Conservation (phyloP, 2,113 vertebrate species). For the Rhombomys opimus region DNA sequence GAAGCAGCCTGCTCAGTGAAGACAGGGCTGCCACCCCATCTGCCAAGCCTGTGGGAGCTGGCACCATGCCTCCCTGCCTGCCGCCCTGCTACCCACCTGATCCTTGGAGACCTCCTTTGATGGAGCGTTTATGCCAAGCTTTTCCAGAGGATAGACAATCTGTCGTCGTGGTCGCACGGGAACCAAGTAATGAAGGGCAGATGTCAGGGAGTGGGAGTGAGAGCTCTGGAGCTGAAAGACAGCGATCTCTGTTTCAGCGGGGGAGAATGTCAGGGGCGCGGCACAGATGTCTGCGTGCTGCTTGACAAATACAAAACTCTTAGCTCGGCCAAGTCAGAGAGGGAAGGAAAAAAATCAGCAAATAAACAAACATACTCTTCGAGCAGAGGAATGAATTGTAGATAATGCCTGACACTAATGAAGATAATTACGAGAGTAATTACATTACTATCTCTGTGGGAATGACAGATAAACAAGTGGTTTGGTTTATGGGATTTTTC, state of each 20-base stretch:
- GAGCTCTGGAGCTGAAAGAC: conserved; percentile 89
- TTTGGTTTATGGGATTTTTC: conserved; percentile 93
- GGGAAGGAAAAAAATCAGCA: conserved; percentile 82
- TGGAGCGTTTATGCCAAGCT: conserved; percentile 94
- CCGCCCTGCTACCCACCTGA: conserved; percentile 90
- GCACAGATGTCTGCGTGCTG: conserved; percentile 85
- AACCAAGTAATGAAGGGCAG: conserved; percentile 92
- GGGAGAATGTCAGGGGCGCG: conserved; percentile 86
- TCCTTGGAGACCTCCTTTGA: conserved; percentile 91
- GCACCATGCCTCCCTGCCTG: conserved; percentile 86
- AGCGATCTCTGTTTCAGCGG: conserved; percentile 85
- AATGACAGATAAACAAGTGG: conserved; percentile 99
- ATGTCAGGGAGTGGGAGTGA: conserved; percentile 91
- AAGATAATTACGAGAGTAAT: conserved; percentile 99
- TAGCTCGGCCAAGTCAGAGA: conserved; percentile 87
- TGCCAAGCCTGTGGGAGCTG: conserved; percentile 85
- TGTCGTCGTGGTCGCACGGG: conserved; percentile 96
- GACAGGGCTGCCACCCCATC: conserved; percentile 87
- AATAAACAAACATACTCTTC: conserved; percentile 89
- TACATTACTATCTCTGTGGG: conserved; percentile 99
- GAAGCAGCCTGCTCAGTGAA: conserved; percentile 84
- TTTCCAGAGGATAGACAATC: conserved; percentile 96
- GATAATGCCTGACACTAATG: conserved; percentile 98
- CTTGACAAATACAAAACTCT: conserved; percentile 86
- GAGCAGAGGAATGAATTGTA: conserved; percentile 94